Base-by-base conservation (phyloP, 2,797 vertebrate genomes). In the Antennarius maculatus region DNA sequence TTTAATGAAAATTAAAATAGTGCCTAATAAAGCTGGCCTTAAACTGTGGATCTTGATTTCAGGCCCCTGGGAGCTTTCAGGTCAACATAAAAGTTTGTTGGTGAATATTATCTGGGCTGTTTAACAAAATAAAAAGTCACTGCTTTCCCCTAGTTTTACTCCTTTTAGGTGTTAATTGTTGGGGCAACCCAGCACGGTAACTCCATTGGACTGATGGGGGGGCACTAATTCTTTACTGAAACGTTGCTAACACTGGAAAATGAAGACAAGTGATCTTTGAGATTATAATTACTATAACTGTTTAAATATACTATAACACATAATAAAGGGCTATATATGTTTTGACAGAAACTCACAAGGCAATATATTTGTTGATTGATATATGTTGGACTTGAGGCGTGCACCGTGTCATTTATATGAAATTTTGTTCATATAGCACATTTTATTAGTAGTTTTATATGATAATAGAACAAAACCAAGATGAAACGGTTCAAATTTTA, bases 31-130 rank as follows among this genome's bases (percentile, higher is more conserved):
- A 6, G 18, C 43, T 49, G 55, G 45, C 50, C 12, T 37, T 31
- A n/a, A 61, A 5, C 46, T 4, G 12, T 34, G 9, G 6, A 17
- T 27, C 56, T 50, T 17, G 39, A 63, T 67, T 64, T 31, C 16
- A 53, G 16, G n/a, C 14, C 6, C 7, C 31, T n/a, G 29, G 3
- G 46, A 60, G 27, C 9, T 23, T 55, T 28, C 1, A 2, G 2
- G 18, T 62, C 23, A 47, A 53, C 16, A 16, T 62, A 39, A 18
- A 62, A 57, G 45, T 47, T 53, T 57, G n/a, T 48, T 58, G 34
- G 47, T 41, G 10, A 27, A 49, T 42, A 52, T 37, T 54, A 62
- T 42, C 47, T 51, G 23, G 11, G 47, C 39, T 56, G 31, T 9
- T 11, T 3, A 46, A 23, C 56, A 13, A 47, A 57, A 17, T 29